Conservation (phyloP, 2,113 vertebrate species). For the Poicephalus meyeri region DNA sequence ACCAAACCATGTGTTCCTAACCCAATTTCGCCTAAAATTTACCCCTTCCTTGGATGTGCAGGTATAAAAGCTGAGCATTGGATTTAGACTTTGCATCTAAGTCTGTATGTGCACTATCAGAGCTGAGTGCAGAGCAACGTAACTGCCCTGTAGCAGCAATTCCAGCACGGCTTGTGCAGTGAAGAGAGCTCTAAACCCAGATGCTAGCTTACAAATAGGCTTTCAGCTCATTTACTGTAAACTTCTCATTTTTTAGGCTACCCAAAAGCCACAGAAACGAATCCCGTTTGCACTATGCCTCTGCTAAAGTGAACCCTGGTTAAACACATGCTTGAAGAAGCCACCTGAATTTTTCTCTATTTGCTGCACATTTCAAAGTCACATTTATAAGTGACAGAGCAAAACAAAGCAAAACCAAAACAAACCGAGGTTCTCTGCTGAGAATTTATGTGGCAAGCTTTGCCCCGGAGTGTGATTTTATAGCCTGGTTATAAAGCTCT, state of each 20-base stretch:
- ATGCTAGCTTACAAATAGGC: background rate
- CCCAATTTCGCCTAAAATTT: background rate
- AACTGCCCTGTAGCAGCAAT: background rate
- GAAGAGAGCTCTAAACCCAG: slow-evolving; percentile 26
- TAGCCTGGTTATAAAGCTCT: slow-evolving; percentile 63
- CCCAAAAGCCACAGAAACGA: slow-evolving; percentile 15
- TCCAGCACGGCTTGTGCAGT: background rate
- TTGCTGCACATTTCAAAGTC: background rate
- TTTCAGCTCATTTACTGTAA: background rate
- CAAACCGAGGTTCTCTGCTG: slow-evolving; percentile 53
- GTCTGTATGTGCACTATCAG: too few species aligned
- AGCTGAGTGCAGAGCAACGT: background rate
- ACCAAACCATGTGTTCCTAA: background rate
- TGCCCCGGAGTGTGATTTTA: slow-evolving; percentile 63
- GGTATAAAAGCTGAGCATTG: background rate
- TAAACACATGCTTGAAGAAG: background rate
- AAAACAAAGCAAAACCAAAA: background rate
- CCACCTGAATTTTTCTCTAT: background rate
- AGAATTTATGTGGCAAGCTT: slow-evolving; percentile 50
- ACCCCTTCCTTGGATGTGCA: background rate
- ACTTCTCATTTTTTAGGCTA: background rate
- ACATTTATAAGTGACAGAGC: background rate
- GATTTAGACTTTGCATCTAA: background rate
- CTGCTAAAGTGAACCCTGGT: background rate
- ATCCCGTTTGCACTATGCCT: background rate